Percentiles rank a stretch among this genome's conserved stretches.
phyloP scores from a whole-genome alignment of 2,113 vertebrate species.

The Atractosteus spatula region DNA sequence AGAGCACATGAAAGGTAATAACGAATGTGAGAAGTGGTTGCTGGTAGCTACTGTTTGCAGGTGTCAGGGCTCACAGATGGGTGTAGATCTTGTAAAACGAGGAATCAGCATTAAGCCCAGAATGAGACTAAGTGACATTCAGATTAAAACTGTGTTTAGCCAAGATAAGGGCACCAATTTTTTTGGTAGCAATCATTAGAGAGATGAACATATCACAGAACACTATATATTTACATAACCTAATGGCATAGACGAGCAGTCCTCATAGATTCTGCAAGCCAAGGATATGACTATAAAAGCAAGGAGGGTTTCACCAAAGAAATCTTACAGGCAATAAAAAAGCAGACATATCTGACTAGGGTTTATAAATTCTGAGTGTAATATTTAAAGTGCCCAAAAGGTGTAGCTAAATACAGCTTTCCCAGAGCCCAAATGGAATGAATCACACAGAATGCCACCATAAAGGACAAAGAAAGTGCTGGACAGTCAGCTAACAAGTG shows the following conservation, averaged over 20 bases:
- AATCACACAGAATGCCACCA: too few relatives aligned
- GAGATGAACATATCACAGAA: too few relatives aligned
- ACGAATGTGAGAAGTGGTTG: not conserved
- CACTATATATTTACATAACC: too few relatives aligned
- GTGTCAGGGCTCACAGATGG: conserved; percentile 17
- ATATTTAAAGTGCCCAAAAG: not conserved
- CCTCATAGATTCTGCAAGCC: too few relatives aligned
- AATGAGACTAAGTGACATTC: conserved; percentile 14
- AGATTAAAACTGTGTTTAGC: conserved; percentile 11
- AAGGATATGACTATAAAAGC: too few relatives aligned
- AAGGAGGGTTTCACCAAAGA: too few relatives aligned
- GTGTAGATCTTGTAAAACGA: conserved; percentile 28
- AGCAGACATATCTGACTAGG: too few relatives aligned
- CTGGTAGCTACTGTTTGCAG: not conserved
- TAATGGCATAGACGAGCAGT: too few relatives aligned
- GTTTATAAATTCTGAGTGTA: too few relatives aligned
- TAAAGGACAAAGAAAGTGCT: not conserved
- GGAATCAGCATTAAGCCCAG: conserved; percentile 14
- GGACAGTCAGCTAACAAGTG: not conserved
- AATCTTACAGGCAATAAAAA: too few relatives aligned
- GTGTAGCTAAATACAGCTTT: not conserved
- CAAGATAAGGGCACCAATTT: not conserved
- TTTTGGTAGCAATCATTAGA: not conserved
- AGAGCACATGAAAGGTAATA: conserved; percentile 9
- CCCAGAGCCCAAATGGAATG: not conserved